These are phyloP conservation scores for Antheraea mylitta DNA, from an alignment of 1,140 invertebrate species.

Conservation along the genomic window DNA sequence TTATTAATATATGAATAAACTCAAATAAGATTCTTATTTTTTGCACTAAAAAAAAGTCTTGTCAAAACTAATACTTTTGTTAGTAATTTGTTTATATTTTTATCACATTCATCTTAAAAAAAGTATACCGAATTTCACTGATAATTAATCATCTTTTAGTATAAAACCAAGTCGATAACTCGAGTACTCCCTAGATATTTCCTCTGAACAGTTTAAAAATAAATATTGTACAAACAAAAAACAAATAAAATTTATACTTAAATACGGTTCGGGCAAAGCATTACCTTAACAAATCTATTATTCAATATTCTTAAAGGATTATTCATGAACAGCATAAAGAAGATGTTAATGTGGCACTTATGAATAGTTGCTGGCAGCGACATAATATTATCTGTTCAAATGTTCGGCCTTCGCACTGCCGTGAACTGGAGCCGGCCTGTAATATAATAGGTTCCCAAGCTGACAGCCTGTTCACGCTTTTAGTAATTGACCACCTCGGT, in stretches of 20 bases:
- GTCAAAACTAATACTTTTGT: too few relatives aligned
- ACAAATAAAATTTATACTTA: constrained; percentile 4
- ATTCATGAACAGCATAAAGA: constrained; percentile 63
- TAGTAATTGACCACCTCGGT: constrained; percentile 65
- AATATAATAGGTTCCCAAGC: constrained; percentile 52
- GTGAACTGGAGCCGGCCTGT: constrained; percentile 36
- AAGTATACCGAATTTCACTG: too few relatives aligned
- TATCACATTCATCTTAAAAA: too few relatives aligned
- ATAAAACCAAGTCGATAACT: neutral
- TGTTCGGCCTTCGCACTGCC: constrained; percentile 57
- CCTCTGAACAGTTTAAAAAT: neutral
- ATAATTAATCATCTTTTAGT: too few relatives aligned
- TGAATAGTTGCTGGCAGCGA: constrained; percentile 36
- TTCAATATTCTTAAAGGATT: constrained; percentile 38
- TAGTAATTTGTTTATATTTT: too few relatives aligned
- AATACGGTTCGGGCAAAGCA: neutral
- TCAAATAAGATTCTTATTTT: too few relatives aligned
- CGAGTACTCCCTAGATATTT: neutral
- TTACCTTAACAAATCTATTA: constrained; percentile 27
- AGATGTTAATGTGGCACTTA: constrained; percentile 54
- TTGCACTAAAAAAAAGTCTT: too few relatives aligned
- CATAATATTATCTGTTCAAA: constrained; percentile 45
- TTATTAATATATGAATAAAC: too few relatives aligned
- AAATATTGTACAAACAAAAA: neutral
- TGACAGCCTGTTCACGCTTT: constrained; percentile 70